Conservation (phyloP, 2,888 invertebrate species). For the Elegia similella region DNA sequence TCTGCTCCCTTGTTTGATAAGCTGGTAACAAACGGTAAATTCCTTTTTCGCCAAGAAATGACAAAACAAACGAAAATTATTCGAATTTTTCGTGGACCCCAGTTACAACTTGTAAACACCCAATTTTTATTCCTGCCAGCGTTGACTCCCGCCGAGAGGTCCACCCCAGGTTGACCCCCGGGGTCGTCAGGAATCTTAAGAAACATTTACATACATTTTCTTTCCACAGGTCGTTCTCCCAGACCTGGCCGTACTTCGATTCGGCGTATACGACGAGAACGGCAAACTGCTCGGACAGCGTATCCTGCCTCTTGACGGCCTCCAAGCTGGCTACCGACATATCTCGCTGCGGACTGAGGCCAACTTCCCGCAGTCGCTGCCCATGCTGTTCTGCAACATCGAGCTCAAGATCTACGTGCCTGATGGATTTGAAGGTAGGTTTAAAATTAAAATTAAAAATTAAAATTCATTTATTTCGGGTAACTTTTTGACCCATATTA, state of each 20-base stretch:
- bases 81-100: no score
- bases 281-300: slow-evolving; percentile 97
- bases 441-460: no score
- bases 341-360: slow-evolving; percentile 98
- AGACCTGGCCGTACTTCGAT: slow-evolving; percentile 97
- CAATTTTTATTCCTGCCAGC: no score
- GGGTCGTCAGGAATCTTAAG: background rate
- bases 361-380: slow-evolving; percentile 99
- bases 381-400: slow-evolving; percentile 99
- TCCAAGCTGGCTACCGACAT: slow-evolving; percentile 98
- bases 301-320: slow-evolving; percentile 97
- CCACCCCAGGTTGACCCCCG: no score
- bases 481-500: no score
- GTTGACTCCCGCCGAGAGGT: no score
- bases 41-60: no score
- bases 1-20: no score
- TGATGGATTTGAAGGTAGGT: slow-evolving; percentile 95
- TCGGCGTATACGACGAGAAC: slow-evolving; percentile 99
- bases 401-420: slow-evolving; percentile 99
- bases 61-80: no score
- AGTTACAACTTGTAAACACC: no score
- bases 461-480: no score
- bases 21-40: no score
- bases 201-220: background rate
- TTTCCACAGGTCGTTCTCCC: slow-evolving; percentile 93